A percentile compares a stretch with the other conserved stretches of the same genome.
These are phyloP conservation scores for Periophthalmus modestus DNA, from an alignment of 2,113 vertebrate species.

Conservation along the genomic window DNA sequence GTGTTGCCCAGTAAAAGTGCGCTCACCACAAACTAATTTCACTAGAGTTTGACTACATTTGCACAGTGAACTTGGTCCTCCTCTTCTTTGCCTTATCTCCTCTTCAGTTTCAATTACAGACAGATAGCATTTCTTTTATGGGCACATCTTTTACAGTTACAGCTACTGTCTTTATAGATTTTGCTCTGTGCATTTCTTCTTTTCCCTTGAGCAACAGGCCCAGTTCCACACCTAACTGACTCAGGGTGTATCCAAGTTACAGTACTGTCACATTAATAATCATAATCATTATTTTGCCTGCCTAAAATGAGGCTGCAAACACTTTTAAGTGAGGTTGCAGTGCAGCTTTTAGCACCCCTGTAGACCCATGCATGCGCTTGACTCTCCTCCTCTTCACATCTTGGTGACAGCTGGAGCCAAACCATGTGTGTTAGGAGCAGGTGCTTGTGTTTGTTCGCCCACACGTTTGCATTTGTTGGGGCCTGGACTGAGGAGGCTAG, in stretches of 20 bases:
- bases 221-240: too few species aligned
- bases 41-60: slow-evolving; percentile 18
- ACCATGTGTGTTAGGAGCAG: slow-evolving; percentile 55
- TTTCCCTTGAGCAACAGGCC: background rate
- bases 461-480: slow-evolving; percentile 38
- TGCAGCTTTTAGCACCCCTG: too few species aligned
- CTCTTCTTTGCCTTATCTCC: background rate
- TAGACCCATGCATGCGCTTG: too few species aligned
- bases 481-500: slow-evolving; percentile 34
- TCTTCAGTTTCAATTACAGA: slow-evolving; percentile 4
- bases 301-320: too few species aligned
- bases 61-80: background rate
- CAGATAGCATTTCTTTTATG: background rate
- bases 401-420: slow-evolving; percentile 58
- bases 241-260: too few species aligned
- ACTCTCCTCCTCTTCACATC: slow-evolving; percentile 9
- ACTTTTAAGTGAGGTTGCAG: too few species aligned
- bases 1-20: background rate
- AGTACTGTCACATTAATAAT: too few species aligned
- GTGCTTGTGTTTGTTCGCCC: slow-evolving; percentile 46
- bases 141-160: background rate
- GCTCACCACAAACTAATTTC: slow-evolving; percentile 17
- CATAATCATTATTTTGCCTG: too few species aligned
- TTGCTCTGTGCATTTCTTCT: slow-evolving; percentile 1
- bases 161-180: background rate